Base-by-base conservation (phyloP, 2,113 vertebrate species). In the Catharus minimus region DNA sequence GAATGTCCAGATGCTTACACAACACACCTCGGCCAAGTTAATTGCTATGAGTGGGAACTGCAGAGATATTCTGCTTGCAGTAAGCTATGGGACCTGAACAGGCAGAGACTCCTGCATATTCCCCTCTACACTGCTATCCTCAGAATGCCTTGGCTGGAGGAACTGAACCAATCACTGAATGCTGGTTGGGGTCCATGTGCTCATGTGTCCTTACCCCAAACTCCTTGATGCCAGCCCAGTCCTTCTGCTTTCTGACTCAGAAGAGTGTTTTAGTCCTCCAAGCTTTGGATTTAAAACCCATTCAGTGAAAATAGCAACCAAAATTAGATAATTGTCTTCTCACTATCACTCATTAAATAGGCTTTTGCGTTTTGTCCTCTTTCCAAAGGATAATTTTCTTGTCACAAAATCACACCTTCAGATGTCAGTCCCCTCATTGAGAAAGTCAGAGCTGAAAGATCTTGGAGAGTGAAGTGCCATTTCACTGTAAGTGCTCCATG, bases 1-100 rank as follows among this genome's bases (percentile, higher is more conserved):
- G 7, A n/a, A 33, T 47, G 9, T 10, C 12, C 23, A 67, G 23
- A n/a, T 10, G 14, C 11, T 10, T 58, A 2, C 0, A 0, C 26
- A 71, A 5, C 3, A 7, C 2, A 19, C 3, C 21, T 41, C 21
- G 36, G 6, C 15, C 27, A 44, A 8, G 14, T 26, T 56, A 44
- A 56, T 36, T 52, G 21, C 3, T 56, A 0, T n/a, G 5, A 13
- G 13, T 16, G 27, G 38, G 5, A 86, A 2, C n/a, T 72, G 13
- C 11, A 7, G 20, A 79, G 20, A 38, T 32, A 30, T 16, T 75
- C 30, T 24, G 4, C 11, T 32, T 41, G 21, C 24, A 13, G 7
- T 26, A 62, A 90, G 38, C 8, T 10, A 8, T 21, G 18, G 8
- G 10, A 49, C 2, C 9, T 30, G 8, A 16, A 30, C 21, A 56